Percentiles rank a stretch among this genome's conserved stretches.
phyloP scores from a whole-genome alignment of 1,140 invertebrate species.

The Gonatopus flavifemur region DNA sequence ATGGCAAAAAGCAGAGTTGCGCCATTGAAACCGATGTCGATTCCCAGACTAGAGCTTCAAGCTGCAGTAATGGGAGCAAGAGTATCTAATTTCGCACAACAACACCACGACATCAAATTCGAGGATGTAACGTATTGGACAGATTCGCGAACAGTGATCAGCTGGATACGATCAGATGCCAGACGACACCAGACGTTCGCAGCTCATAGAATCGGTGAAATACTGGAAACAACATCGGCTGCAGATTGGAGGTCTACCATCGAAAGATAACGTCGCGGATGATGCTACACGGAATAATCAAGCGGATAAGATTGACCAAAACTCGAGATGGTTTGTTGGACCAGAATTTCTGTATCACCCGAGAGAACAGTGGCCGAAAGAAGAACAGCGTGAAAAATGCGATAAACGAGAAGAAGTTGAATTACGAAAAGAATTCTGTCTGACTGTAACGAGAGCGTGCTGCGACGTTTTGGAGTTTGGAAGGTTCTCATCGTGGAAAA shows the following conservation, averaged over 20 bases:
- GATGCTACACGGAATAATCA: conserved; percentile 14
- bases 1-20: conserved; percentile 17
- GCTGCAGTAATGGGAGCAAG: conserved; percentile 13
- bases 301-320: not conserved
- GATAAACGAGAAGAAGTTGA: too few relatives aligned
- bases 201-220: conserved; percentile 45
- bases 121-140: conserved; percentile 29
- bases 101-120: conserved; percentile 25
- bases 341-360: conserved; percentile 18
- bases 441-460: too few relatives aligned
- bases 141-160: conserved; percentile 39
- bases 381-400: too few relatives aligned
- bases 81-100: conserved; percentile 21
- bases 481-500: too few relatives aligned
- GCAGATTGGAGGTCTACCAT: conserved; percentile 29
- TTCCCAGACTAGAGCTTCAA: conserved; percentile 26
- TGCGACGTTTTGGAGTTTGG: too few relatives aligned
- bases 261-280: conserved; percentile 35
- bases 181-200: conserved; percentile 44
- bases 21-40: conserved; percentile 17
- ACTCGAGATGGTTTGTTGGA: conserved; percentile 21
- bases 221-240: conserved; percentile 25
- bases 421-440: too few relatives aligned
- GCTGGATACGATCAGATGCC: conserved; percentile 32
- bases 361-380: conserved; percentile 19